These are phyloP conservation scores for Brachylomia viminalis DNA, from an alignment of 2,888 invertebrate genomes.

Conservation along the genomic window DNA sequence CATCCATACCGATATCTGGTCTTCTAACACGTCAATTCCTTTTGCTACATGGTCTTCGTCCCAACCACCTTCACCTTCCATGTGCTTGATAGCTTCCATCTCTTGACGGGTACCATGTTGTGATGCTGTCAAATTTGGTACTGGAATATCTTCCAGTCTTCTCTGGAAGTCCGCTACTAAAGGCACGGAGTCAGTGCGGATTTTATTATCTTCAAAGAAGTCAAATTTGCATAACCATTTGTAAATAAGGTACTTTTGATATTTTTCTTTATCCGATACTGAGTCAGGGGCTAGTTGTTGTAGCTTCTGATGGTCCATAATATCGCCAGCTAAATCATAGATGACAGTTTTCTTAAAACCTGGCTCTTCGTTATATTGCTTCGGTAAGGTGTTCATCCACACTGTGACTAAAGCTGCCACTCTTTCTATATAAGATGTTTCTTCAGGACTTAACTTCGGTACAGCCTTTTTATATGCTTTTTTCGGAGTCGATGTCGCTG, in stretches of 20 bases:
- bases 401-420: constrained; percentile 66
- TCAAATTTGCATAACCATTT: constrained; percentile 75
- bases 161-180: constrained; percentile 67
- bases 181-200: constrained; percentile 64
- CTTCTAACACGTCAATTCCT: constrained; percentile 74
- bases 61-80: constrained; percentile 54
- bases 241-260: constrained; percentile 68
- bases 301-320: constrained; percentile 73
- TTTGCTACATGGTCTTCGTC: constrained; percentile 65
- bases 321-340: constrained; percentile 74
- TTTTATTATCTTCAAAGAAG: constrained; percentile 67
- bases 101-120: constrained; percentile 74
- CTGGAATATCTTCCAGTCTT: constrained; percentile 65
- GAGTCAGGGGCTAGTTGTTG: constrained; percentile 68
- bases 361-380: constrained; percentile 68
- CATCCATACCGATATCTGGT: constrained; percentile 79
- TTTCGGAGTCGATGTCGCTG: constrained; percentile 73
- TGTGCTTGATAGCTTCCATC: constrained; percentile 67
- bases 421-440: constrained; percentile 68
- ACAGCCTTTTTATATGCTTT: constrained; percentile 58
- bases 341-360: constrained; percentile 73
- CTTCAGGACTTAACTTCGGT: constrained; percentile 70
- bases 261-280: constrained; percentile 63
- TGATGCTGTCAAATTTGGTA: constrained; percentile 70
- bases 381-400: constrained; percentile 76